These are phyloP conservation scores for Mythimna vitellina DNA, from an alignment of 2,888 invertebrate genomes.

Conservation along the genomic window DNA sequence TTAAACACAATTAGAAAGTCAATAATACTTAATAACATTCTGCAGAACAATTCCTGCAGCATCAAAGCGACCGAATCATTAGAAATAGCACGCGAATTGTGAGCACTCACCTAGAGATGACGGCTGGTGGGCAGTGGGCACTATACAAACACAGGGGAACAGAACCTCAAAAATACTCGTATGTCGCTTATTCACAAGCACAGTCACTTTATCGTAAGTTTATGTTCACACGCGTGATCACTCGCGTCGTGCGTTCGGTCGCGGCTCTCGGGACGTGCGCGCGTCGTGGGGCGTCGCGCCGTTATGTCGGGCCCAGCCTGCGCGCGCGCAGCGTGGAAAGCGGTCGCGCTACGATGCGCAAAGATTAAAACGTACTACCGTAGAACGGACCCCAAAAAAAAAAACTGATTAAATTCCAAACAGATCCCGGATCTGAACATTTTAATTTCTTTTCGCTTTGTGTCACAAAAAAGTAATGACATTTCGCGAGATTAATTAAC, in stretches of 20 bases:
- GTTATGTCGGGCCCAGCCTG: constrained; percentile 79
- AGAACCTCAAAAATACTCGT: constrained; percentile 35
- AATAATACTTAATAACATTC: constrained; percentile 66
- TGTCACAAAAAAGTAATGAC: constrained; percentile 40
- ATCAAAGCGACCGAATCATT: constrained; percentile 65
- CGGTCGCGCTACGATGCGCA: constrained; percentile 74
- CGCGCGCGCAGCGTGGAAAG: constrained; percentile 77
- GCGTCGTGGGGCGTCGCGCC: constrained; percentile 78
- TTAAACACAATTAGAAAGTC: constrained; percentile 68
- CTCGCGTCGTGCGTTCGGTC: constrained; percentile 64
- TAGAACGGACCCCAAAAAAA: constrained; percentile 45
- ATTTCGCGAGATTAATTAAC: constrained; percentile 54
- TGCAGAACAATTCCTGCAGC: constrained; percentile 63
- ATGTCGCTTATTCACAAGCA: constrained; percentile 68
- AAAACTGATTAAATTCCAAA: constrained; percentile 39
- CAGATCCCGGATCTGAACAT: constrained; percentile 37
- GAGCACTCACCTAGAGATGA: constrained; percentile 58
- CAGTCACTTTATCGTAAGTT: constrained; percentile 66
- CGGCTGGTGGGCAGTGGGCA: constrained; percentile 7
- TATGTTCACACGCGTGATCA: constrained; percentile 69
- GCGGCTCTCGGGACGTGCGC: constrained; percentile 50
- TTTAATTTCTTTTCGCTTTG: constrained; percentile 44
- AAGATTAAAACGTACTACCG: constrained; percentile 67
- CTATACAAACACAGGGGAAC: constrained; percentile 34
- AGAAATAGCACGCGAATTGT: constrained; percentile 61